Conservation (phyloP, 2,888 invertebrate species). For the Protophormia terraenovae region DNA sequence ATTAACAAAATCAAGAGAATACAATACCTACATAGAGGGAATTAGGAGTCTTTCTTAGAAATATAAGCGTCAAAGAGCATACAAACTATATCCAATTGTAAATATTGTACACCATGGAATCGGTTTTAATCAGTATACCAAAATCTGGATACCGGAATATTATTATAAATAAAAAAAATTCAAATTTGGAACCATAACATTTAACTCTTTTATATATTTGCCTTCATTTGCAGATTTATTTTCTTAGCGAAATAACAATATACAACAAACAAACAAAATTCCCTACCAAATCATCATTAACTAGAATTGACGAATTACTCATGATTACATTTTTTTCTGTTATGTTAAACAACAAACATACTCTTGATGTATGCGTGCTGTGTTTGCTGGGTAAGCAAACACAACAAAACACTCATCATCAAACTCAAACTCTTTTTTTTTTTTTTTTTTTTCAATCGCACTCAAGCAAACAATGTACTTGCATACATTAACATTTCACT, state of each 20-base stretch:
- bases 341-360: neutral
- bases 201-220: neutral
- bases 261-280: neutral
- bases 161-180: neutral
- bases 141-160: too few species aligned
- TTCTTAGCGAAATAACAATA: neutral
- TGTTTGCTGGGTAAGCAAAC: conserved; percentile 3
- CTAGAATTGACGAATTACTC: conserved; percentile 31
- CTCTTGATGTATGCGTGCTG: neutral
- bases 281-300: conserved; percentile 14
- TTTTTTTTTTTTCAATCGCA: neutral
- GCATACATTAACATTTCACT: conserved; percentile 2
- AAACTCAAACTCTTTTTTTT: neutral
- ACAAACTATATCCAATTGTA: too few species aligned
- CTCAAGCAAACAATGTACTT: neutral
- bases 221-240: neutral
- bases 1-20: neutral
- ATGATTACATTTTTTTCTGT: neutral
- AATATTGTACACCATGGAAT: too few species aligned
- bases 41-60: too few species aligned
- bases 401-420: neutral
- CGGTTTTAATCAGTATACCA: too few species aligned
- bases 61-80: too few species aligned
- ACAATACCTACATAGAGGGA: too few species aligned
- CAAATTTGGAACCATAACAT: neutral